Conservation (phyloP, 2,113 vertebrate species). For the Tenrec ecaudatus region DNA sequence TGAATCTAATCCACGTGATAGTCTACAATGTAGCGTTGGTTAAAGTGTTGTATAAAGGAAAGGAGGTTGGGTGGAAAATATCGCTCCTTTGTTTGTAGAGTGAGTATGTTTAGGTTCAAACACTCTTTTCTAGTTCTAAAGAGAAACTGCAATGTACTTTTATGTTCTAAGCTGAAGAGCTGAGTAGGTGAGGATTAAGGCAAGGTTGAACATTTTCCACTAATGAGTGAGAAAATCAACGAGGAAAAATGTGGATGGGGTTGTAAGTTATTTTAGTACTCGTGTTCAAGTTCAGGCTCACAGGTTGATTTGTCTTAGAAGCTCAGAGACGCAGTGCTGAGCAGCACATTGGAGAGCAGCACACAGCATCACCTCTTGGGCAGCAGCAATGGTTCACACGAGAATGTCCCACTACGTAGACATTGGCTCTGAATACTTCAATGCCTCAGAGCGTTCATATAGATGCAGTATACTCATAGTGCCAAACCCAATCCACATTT, state of each 20-base stretch:
- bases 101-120: background rate
- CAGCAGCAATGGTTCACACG: background rate
- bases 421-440: background rate
- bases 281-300: background rate
- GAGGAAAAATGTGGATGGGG: background rate
- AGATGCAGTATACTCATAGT: background rate
- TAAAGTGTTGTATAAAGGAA: background rate
- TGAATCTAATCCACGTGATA: no score
- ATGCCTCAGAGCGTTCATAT: background rate
- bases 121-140: background rate
- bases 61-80: background rate
- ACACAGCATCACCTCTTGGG: background rate
- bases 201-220: background rate
- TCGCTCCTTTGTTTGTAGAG: background rate
- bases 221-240: constrained; percentile 9
- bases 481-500: background rate
- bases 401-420: background rate
- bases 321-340: background rate
- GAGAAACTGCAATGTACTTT: background rate
- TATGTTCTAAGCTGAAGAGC: background rate
- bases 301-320: background rate
- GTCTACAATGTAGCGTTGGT: background rate
- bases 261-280: background rate
- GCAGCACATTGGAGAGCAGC: background rate
- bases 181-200: background rate